Percentiles rank a stretch among this genome's conserved stretches.
Conservation (phyloP, 2,113 vertebrate species). For the Aspiorhynchus laticeps region DNA sequence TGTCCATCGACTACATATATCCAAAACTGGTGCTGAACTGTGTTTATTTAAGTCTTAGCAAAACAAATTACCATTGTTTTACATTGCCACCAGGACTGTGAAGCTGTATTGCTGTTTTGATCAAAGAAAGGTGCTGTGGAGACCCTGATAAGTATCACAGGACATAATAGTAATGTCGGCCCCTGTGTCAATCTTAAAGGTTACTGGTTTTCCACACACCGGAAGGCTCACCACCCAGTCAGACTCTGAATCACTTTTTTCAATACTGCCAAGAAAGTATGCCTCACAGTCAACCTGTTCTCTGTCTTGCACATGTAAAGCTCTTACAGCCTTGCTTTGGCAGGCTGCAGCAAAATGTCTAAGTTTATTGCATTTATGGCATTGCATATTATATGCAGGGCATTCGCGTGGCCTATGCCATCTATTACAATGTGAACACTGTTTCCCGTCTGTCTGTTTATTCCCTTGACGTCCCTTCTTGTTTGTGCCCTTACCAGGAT, state of each 20-base stretch:
- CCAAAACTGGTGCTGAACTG: neutral
- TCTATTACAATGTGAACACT: neutral
- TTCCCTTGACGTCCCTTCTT: neutral
- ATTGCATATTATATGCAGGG: neutral
- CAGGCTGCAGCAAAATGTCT: constrained; percentile 9
- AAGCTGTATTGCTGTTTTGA: neutral
- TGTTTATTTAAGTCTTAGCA: neutral
- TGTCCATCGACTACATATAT: constrained; percentile 1
- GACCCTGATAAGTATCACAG: neutral
- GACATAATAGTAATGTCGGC: constrained; percentile 29
- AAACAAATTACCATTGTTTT: neutral
- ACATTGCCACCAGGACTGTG: constrained; percentile 24
- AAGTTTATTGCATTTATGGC: constrained; percentile 28
- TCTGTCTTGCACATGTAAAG: neutral
- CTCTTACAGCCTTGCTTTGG: constrained; percentile 21
- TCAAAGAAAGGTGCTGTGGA: constrained; percentile 4
- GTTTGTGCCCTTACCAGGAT: neutral
- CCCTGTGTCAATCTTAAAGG: constrained; percentile 30
- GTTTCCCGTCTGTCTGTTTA: neutral
- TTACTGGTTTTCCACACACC: neutral
- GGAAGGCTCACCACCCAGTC: neutral
- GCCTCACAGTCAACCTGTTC: neutral
- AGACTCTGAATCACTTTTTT: neutral
- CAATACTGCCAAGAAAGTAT: neutral
- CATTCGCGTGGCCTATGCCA: neutral